Evolutionary conservation across 2,888 invertebrate species (phyloP), one percentile per base, ranked within the genome.

Genomic region (Idaea biselata): DNA sequence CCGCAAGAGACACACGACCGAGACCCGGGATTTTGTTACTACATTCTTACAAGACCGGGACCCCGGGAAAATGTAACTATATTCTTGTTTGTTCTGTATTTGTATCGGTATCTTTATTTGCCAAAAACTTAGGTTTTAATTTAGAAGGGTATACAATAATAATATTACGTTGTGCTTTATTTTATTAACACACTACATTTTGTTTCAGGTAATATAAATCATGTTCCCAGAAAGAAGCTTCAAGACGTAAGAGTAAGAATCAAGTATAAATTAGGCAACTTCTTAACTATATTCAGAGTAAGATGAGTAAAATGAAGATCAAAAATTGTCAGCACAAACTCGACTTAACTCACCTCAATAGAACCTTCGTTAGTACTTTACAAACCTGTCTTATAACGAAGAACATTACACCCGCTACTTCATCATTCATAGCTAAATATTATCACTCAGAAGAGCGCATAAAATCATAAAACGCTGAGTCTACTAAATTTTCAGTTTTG

Each of bases 261-360:
- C 63, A 63, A 66, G 69, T 71, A 69, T 68, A 67, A 69, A 69
- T 71, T 65, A 69, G 67, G 66, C 67, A 61, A 55, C 58, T 69
- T 68, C 65, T 60, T 55, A 11, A 44, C 44, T 44, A 44, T 44
- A 44, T 8, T 7, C 6, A 11, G 14, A 11, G 44, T 44, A 44
- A 44, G 44, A 44, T 25, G 25, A 25, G 25, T 25, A 25, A 25
- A 44, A 44, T 44, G 11, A 44, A 44, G 44, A 4, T 2, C 2
- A 44, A 44, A 44, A 44, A 44, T 7, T 14, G 44, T 44, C 44
- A 44, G 44, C 44, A 44, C 44, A 44, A 44, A 44, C 44, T 44
- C 44, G 14, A 44, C 44, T 44, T 44, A 14, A 44, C 44, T 44
- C 0, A 44, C 14, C 14, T 44, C 14, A 44, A 44, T 44, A 44